phyloP scores from a whole-genome alignment of 2,888 invertebrate species.

The Drosophila algonquin region DNA sequence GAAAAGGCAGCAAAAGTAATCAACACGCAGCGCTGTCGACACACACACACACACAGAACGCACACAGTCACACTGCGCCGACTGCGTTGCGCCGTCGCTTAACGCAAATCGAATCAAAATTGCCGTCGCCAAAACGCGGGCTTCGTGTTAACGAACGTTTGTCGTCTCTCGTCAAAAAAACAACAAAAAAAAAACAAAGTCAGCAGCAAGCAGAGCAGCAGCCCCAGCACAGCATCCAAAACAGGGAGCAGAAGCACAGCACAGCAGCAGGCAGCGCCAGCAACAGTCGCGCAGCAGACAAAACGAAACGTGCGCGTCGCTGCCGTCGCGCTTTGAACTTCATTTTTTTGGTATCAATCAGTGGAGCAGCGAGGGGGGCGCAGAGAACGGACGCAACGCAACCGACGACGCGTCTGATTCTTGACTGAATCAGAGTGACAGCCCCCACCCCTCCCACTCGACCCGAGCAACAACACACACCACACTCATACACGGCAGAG shows the following conservation, averaged over 20 bases:
- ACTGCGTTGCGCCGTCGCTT: conserved; percentile 73
- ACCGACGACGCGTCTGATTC: conserved; percentile 43
- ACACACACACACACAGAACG: conserved; percentile 26
- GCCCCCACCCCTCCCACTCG: conserved; percentile 40
- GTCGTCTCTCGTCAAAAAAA: conserved; percentile 40
- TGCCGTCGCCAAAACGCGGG: conserved; percentile 75
- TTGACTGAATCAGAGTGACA: conserved; percentile 79
- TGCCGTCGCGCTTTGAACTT: conserved; percentile 72
- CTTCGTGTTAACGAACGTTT: conserved; percentile 69
- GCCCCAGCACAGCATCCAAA: conserved; percentile 20
- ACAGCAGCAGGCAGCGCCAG: conserved; percentile 24
- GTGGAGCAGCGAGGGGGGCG: conserved; percentile 37
- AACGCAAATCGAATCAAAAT: conserved; percentile 78
- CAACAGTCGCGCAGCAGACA: conserved; percentile 58
- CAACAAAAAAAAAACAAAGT: background rate
- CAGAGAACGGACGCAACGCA: conserved; percentile 23
- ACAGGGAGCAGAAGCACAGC: too few relatives aligned
- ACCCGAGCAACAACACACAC: conserved; percentile 43
- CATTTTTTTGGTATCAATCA: conserved; percentile 80
- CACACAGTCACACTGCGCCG: conserved; percentile 51
- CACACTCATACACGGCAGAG: conserved; percentile 13
- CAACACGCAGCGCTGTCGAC: conserved; percentile 60
- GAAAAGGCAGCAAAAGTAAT: conserved; percentile 56
- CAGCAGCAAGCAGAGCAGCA: conserved; percentile 42
- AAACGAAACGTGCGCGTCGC: conserved; percentile 64